Evolutionary conservation across 2,113 vertebrate species (phyloP), one percentile per base, ranked within the genome.

Genomic region (Odocoileus hemionus): DNA sequence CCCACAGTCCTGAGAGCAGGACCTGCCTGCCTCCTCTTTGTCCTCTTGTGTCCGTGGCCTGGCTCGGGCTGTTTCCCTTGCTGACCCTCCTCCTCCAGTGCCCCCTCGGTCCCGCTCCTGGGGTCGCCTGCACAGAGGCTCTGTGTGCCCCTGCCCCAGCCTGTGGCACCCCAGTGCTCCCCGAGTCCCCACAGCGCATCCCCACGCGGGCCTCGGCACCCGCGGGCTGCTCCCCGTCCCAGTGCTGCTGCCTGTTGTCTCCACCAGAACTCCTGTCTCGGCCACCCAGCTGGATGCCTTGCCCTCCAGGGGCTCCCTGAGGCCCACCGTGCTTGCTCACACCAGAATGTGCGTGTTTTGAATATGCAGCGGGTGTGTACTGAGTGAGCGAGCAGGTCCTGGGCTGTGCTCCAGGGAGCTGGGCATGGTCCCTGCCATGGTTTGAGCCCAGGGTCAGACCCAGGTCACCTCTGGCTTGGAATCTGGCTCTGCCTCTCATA

Each of bases 311-410:
- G 54, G 33, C 52, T 85, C 50, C 26, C 36, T 33, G 58, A 26
- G 58, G 57, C n/a, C 78, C 11, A 3, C 15, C 6, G 0, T 21
- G 3, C 5, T 50, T 26, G 3, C 21, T 26, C 6, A 83, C 16
- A 19, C 9, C 13, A 23, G 47, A 58, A 21, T 7, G 30, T 82
- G 26, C 4, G 0, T 12, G n/a, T 26, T 52, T 8, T 16, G 11
- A 10, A 21, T 25, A 3, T 8, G 39, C 12, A 8, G 82, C 28
- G 55, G 43, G 19, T 9, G 57, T 26, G 58, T 43, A 16, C 17
- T 19, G 45, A 57, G 10, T 15, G 30, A 52, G 1, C 17, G 10
- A 14, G 45, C 0, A 7, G 39, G 76, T 14, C 61, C 26, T 26
- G 74, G 9, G 55, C 14, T 14, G 28, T 58, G 7, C 43, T 70